Base-by-base conservation (phyloP, 1,140 invertebrate genomes). In the Drosophila truncata region DNA sequence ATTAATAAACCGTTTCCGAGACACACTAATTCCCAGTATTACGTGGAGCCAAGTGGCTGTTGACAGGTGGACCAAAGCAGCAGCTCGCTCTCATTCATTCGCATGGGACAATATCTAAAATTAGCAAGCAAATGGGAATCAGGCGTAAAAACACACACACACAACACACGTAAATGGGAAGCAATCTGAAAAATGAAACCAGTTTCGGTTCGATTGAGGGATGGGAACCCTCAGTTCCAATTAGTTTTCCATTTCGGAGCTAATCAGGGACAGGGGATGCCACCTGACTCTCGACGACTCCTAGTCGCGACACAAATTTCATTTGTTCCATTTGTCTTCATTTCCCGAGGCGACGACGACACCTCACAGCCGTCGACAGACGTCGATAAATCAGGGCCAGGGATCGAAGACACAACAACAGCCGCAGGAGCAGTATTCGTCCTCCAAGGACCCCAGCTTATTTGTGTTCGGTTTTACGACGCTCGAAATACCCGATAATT, bases 21-120 rank as follows among this genome's bases (percentile, higher is more conserved):
- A 54, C 27, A n/a, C 44, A 64, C 59, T 72, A 72, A 59, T 78
- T 58, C 41, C 47, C 39, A 50, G 69, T 49, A 55, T 78, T 79
- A 25, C 20, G 37, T 9, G 41, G 33, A 74, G 41, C 29, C 14
- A 72, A 73, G 52, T 42, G 70, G 44, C 46, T 73, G 67, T 60
- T 41, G 52, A 60, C 35, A 75, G 42, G 50, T 60, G 66, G 54
- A 60, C 54, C 59, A 58, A 62, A 63, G 29, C 60, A 54, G 35
- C 11, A 66, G 25, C 20, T n/a, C n/a, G n/a, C 29, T 47, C 63
- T 55, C 47, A 41, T 71, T 73, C 57, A 57, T 81, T 66, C 29
- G 41, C 57, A 82, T 86, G 82, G 85, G 66, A 88, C 76, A 87
- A 83, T 87, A 29, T 80, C 64, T 73, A 73, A 88, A 88, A 88